Evolutionary conservation across 2,113 vertebrate species (phyloP).

Genomic region (Chlorodrepanis virens): DNA sequence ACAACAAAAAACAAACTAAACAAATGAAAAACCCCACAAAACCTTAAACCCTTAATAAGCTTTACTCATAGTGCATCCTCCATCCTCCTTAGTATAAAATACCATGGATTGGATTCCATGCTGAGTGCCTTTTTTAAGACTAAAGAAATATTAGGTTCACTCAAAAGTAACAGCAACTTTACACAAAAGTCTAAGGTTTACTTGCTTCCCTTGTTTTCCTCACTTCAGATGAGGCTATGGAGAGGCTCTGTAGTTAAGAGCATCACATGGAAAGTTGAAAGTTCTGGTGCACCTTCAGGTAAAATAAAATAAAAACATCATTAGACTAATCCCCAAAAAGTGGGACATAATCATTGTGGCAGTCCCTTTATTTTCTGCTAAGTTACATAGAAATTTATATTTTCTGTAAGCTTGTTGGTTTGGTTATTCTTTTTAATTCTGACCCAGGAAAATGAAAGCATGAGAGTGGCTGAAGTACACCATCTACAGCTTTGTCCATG

Average conservation of each 20-base stretch:
- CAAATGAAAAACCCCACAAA: not conserved
- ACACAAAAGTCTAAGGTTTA: not conserved
- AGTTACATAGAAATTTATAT: not conserved
- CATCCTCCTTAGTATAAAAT: not conserved
- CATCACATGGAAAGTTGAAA: not conserved
- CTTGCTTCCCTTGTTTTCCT: not conserved
- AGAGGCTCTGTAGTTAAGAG: not conserved
- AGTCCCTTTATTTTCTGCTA: not conserved
- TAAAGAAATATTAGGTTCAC: not conserved
- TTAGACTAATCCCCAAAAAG: not conserved
- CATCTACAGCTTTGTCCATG: not conserved
- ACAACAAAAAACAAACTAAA: not conserved
- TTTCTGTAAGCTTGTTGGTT: not conserved
- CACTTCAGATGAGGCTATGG: not conserved
- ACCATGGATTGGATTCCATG: not conserved
- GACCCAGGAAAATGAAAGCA: not conserved
- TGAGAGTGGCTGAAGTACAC: not conserved
- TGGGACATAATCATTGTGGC: not conserved
- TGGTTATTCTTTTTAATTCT: not conserved
- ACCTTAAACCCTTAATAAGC: not conserved
- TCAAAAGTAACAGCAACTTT: not conserved
- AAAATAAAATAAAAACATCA: not conserved
- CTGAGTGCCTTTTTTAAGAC: not conserved
- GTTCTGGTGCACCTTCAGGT: not conserved
- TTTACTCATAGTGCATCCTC: not conserved